Conservation (phyloP, 2,888 invertebrate genomes). For the Leptopilina syphax region DNA sequence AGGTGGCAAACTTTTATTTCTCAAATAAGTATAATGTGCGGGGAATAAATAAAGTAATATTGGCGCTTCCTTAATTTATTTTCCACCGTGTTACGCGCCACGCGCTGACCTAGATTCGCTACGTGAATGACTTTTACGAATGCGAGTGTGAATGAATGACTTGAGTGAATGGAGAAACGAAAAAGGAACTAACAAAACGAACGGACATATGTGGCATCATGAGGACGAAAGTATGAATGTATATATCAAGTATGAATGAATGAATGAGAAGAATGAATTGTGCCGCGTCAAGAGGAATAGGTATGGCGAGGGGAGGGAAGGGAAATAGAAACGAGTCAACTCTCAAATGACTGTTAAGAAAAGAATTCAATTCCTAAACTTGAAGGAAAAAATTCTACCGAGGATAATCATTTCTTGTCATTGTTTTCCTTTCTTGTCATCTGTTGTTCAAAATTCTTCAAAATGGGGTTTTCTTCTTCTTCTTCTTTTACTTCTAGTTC, state of each 20-base stretch:
- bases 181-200: slow-evolving; percentile 40
- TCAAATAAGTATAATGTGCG: no score
- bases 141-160: slow-evolving; percentile 54
- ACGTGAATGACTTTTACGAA: slow-evolving; percentile 63
- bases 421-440: no score
- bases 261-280: slow-evolving; percentile 49
- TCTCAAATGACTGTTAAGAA: slow-evolving; percentile 23
- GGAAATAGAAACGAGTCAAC: slow-evolving; percentile 41
- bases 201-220: slow-evolving; percentile 54
- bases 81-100: slow-evolving; percentile 45
- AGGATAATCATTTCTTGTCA: no score
- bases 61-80: slow-evolving; percentile 26
- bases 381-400: no score
- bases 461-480: no score
- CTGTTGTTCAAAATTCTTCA: no score
- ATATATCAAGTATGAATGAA: slow-evolving; percentile 60
- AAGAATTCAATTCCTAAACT: background rate
- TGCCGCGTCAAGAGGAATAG: slow-evolving; percentile 45
- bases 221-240: slow-evolving; percentile 58
- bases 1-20: no score
- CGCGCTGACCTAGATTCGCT: slow-evolving; percentile 63
- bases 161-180: slow-evolving; percentile 49
- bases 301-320: slow-evolving; percentile 48
- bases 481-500: no score
- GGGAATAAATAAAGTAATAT: background rate